These are phyloP conservation scores for Carabus problematicus DNA, from an alignment of 2,888 invertebrate genomes.

Conservation along the genomic window DNA sequence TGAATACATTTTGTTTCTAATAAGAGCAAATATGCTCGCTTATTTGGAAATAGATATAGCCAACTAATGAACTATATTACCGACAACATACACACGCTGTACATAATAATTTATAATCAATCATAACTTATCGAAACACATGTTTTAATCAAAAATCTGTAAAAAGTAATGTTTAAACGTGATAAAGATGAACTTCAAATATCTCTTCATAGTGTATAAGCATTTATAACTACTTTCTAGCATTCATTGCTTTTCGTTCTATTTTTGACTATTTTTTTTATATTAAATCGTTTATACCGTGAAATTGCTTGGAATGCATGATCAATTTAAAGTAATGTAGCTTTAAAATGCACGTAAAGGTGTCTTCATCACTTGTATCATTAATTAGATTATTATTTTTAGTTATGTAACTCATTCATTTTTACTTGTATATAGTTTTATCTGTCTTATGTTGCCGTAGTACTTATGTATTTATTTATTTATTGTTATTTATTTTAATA, in stretches of 20 bases:
- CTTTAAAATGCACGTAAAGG: conserved; percentile 4
- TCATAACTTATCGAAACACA: background rate
- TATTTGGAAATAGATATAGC: too few relatives aligned
- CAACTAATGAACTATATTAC: too few relatives aligned
- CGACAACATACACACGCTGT: too few relatives aligned
- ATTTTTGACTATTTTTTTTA: conserved; percentile 7
- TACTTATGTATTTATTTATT: conserved; percentile 11
- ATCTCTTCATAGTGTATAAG: background rate
- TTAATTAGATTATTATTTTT: conserved; percentile 4
- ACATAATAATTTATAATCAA: too few relatives aligned
- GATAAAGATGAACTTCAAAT: background rate
- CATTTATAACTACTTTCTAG: background rate
- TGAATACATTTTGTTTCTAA: too few relatives aligned
- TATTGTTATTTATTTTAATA: conserved; percentile 15
- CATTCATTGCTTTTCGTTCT: background rate
- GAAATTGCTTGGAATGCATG: conserved; percentile 16
- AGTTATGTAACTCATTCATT: background rate
- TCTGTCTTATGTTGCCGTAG: too few relatives aligned
- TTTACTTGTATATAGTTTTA: conserved; percentile 15
- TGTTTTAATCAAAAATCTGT: background rate
- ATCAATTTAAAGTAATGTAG: background rate
- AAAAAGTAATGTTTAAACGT: background rate
- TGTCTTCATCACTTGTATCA: conserved; percentile 8
- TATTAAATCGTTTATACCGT: conserved; percentile 16
- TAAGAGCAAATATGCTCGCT: too few relatives aligned